Evolutionary conservation across 2,113 vertebrate genomes (phyloP).

Genomic region (Thinocorus orbignyianus): DNA sequence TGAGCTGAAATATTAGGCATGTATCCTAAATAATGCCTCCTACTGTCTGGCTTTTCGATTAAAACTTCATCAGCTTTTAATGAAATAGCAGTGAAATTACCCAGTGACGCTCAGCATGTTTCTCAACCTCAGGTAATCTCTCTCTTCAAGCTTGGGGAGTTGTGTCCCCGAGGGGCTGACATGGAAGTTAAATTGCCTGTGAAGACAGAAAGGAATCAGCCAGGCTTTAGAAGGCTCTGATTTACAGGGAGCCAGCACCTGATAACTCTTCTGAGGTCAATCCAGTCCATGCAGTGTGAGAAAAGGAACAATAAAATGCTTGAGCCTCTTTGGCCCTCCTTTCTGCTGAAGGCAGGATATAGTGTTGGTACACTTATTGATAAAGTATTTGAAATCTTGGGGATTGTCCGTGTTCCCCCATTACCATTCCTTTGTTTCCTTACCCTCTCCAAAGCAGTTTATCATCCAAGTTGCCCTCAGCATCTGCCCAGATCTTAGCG

Average conservation of each 20-base stretch:
- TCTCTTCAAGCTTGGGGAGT: neutral
- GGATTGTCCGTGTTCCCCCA: rapidly evolving
- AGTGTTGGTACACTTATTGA: rapidly evolving
- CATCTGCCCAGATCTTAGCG: neutral
- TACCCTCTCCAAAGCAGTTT: neutral
- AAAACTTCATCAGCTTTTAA: neutral
- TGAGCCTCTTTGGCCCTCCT: neutral
- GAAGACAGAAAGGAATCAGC: neutral
- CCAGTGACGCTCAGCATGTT: neutral
- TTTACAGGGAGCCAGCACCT: neutral
- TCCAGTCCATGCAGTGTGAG: neutral
- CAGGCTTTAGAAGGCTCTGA: neutral
- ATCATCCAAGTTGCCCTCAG: rapidly evolving
- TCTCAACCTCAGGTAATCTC: rapidly evolving
- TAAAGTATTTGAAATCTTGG: neutral
- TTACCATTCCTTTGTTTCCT: neutral
- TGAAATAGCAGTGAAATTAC: neutral
- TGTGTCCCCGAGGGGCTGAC: neutral
- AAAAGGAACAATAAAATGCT: neutral
- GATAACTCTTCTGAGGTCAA: neutral
- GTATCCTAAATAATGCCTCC: neutral
- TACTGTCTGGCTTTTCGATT: neutral
- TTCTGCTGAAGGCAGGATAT: neutral
- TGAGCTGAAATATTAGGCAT: slow-evolving; percentile 1
- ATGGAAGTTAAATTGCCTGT: neutral